Base-by-base conservation (phyloP, 2,888 invertebrate species). In the Synergus japonicus region DNA sequence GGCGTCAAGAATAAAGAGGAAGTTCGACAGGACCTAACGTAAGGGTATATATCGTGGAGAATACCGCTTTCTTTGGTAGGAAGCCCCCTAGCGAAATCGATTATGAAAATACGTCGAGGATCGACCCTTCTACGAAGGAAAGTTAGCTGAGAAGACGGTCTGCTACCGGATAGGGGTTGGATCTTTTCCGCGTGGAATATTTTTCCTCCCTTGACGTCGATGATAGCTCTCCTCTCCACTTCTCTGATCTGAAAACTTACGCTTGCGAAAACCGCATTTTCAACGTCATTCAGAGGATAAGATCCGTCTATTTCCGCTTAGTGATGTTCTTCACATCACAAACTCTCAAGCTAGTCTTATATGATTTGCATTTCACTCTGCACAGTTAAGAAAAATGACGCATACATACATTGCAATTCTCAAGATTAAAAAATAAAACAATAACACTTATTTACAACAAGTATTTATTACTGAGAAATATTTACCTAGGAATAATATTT, bases 71-170 rank as follows among this genome's bases (percentile, higher is more conserved):
- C 69, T 69, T 69, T 69, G 29, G 69, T 69, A 81, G 81, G 78
- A 76, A 81, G 78, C 83, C 83, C 80, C 80, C 80, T 80, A 83
- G 85, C 81, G 86, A 85, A 88, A 87, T 88, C 88, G 87, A 87
- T 86, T 88, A 88, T 87, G 88, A 88, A 88, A 88, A 87, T 88
- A 87, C 83, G 82, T 81, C 82, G 82, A 83, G 81, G 78, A 82
- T 83, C 82, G 84, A 77, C 78, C 82, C 80, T 80, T 81, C 80
- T 81, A 79, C 65, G 82, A 65, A 80, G 63, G 82, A 65, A 82
- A 83, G 83, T 82, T 84, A 83, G 79, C 80, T 66, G 78, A 80
- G 79, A 79, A 82, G 83, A 82, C 76, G 78, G 22, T 69, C 46
- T 69, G 46, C 46, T 69, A 69, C 46, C 22, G 46, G 67, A 69